phyloP scores from a whole-genome alignment of 2,888 invertebrate species.

The Oligia fasciuncula region DNA sequence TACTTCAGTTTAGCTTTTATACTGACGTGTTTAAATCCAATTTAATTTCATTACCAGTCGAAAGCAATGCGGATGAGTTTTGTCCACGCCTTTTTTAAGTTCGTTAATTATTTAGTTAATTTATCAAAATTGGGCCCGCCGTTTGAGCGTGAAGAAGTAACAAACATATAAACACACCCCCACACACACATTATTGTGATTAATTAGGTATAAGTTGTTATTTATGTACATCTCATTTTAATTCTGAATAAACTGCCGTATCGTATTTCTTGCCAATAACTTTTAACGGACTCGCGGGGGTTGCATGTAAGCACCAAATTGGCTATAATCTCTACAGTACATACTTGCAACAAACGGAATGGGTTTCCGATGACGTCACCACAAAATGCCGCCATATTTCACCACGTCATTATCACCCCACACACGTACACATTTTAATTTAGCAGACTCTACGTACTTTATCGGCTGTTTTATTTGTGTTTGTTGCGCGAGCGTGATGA shows the following conservation, averaged over 20 bases:
- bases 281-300: not conserved
- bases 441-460: slow-evolving; percentile 54
- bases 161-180: too few species aligned
- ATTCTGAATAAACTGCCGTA: not conserved
- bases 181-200: too few species aligned
- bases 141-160: too few species aligned
- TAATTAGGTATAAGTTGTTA: not conserved
- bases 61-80: not conserved
- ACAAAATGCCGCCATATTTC: slow-evolving; percentile 26
- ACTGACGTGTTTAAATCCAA: not conserved
- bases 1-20: not conserved
- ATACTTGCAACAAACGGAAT: not conserved
- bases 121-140: too few species aligned
- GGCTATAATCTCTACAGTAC: not conserved
- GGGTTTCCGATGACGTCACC: slow-evolving; percentile 30
- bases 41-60: not conserved
- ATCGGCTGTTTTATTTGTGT: slow-evolving; percentile 58
- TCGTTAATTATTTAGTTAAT: not conserved
- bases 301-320: not conserved
- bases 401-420: slow-evolving; percentile 31
- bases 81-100: not conserved
- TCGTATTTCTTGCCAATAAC: not conserved
- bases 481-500: slow-evolving; percentile 40
- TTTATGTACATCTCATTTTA: not conserved
- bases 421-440: slow-evolving; percentile 64